Conservation (phyloP, 2,797 vertebrate genomes). For the Amniataba percoides region DNA sequence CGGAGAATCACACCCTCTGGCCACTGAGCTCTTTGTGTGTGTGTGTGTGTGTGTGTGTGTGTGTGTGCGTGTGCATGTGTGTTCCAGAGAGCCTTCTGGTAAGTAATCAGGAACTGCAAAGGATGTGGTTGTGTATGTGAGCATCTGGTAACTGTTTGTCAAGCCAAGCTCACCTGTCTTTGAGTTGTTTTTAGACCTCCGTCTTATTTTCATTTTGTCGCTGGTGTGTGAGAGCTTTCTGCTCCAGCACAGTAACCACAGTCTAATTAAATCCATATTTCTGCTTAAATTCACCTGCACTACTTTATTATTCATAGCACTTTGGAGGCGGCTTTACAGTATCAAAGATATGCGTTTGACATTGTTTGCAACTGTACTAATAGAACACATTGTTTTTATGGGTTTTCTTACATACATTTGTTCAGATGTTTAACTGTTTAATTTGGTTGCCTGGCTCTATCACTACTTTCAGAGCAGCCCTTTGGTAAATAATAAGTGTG, state of each 20-base stretch:
- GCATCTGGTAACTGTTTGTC: conserved; percentile 44
- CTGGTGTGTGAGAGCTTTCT: background rate
- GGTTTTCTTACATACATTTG: conserved; percentile 9
- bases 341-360: conserved; percentile 4
- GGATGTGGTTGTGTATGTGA: conserved; percentile 36
- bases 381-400: background rate
- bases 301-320: conserved; percentile 35
- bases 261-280: conserved; percentile 19
- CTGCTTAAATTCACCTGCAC: conserved; percentile 19
- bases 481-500: background rate
- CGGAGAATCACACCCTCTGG: conserved; percentile 56
- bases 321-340: background rate
- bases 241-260: background rate
- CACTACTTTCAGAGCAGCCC: background rate
- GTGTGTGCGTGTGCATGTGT: conserved; percentile 8
- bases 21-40: conserved; percentile 32
- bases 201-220: conserved; percentile 8
- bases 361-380: background rate
- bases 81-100: conserved; percentile 11
- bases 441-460: background rate
- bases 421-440: conserved; percentile 13
- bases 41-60: background rate
- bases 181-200: conserved; percentile 9
- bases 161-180: conserved; percentile 28
- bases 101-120: conserved; percentile 35